Percentiles rank a stretch among this genome's conserved stretches.
phyloP scores from a whole-genome alignment of 2,797 vertebrate species.

The Trichosurus vulpecula region DNA sequence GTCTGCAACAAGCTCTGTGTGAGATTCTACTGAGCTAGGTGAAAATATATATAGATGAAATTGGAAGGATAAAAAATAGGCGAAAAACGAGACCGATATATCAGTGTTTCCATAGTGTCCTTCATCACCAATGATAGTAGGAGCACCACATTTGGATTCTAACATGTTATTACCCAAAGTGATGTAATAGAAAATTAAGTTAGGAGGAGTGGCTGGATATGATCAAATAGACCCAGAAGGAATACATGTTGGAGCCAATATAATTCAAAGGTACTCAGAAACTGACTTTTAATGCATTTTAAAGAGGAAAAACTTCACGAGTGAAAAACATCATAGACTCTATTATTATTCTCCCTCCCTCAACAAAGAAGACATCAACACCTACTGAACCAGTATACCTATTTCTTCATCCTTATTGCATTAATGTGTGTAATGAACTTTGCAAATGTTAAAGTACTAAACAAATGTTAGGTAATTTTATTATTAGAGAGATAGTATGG shows the following conservation, averaged over 20 bases:
- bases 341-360: no score
- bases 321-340: background rate
- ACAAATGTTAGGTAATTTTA: background rate
- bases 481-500: background rate
- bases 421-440: background rate
- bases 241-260: background rate
- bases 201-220: background rate
- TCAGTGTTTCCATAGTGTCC: background rate
- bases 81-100: background rate
- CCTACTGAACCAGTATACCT: background rate
- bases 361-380: background rate
- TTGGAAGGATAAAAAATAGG: background rate
- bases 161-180: background rate
- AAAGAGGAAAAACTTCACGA: background rate
- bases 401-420: background rate
- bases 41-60: background rate
- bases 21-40: background rate
- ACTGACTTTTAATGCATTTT: background rate
- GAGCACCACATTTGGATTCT: background rate
- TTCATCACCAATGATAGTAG: background rate
- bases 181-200: background rate
- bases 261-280: background rate
- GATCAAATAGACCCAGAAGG: background rate
- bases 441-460: background rate
- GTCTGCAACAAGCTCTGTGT: background rate